Conservation (phyloP, 2,888 invertebrate genomes). For the Phyto melanocephala region DNA sequence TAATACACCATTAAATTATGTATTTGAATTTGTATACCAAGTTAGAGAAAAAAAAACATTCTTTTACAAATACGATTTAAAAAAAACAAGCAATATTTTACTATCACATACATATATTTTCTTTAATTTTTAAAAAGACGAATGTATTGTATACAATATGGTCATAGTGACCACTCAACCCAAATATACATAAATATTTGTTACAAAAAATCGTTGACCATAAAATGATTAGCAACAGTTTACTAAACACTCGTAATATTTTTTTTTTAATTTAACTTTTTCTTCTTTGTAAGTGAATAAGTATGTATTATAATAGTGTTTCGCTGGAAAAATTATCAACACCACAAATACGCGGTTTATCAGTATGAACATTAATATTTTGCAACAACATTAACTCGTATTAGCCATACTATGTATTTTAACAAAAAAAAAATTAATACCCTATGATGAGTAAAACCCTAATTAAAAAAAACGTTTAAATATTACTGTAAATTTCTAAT, state of each 20-base stretch:
- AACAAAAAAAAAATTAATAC: not conserved
- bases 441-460: not conserved
- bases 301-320: slow-evolving; percentile 2
- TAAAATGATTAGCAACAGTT: slow-evolving; percentile 68
- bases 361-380: not conserved
- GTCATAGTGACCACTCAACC: slow-evolving; percentile 73
- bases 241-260: slow-evolving; percentile 37
- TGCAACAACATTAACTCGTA: not conserved
- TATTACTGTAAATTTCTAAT: too few relatives aligned
- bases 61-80: slow-evolving; percentile 6
- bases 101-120: not conserved
- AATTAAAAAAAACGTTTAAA: too few relatives aligned
- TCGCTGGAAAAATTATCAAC: slow-evolving; percentile 6
- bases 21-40: slow-evolving; percentile 46
- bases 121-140: not conserved
- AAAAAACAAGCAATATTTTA: too few relatives aligned
- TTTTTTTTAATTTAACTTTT: not conserved
- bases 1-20: slow-evolving; percentile 48
- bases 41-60: slow-evolving; percentile 20
- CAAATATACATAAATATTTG: slow-evolving; percentile 69
- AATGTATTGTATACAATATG: slow-evolving; percentile 25
- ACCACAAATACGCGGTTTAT: not conserved
- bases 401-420: not conserved
- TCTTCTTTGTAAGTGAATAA: not conserved
- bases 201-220: slow-evolving; percentile 72